These are phyloP conservation scores for Hypsibius dujardini DNA, from an alignment of 1,140 invertebrate species.

Conservation along the genomic window DNA sequence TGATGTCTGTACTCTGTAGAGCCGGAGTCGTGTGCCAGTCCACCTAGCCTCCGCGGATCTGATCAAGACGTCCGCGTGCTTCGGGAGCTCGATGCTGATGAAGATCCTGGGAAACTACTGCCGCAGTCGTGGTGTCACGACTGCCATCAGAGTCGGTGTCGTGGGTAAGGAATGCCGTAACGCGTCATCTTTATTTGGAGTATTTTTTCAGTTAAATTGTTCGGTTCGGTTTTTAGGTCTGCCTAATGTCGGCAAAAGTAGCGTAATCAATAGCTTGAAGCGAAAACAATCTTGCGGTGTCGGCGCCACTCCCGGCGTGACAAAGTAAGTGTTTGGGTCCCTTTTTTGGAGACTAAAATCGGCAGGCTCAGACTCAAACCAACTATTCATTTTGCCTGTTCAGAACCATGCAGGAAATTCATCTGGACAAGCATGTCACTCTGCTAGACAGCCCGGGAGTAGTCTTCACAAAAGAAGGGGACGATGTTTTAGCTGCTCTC, in stretches of 20 bases:
- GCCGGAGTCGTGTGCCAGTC: constrained; percentile 27
- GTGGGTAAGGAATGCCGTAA: constrained; percentile 45
- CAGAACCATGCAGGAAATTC: constrained; percentile 69
- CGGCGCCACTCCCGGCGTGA: constrained; percentile 77
- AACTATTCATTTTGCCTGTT: constrained; percentile 22
- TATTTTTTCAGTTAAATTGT: too few relatives aligned
- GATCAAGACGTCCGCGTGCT: constrained; percentile 52
- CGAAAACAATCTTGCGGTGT: constrained; percentile 75
- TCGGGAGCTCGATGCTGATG: constrained; percentile 80
- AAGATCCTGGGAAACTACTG: constrained; percentile 85
- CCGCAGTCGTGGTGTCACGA: constrained; percentile 71
- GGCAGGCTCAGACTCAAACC: too few relatives aligned
- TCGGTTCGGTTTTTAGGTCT: constrained; percentile 48
- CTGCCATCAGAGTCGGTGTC: constrained; percentile 75
- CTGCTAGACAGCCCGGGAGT: constrained; percentile 90
- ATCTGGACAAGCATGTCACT: constrained; percentile 85
- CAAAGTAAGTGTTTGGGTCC: constrained; percentile 43
- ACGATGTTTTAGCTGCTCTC: constrained; percentile 51
- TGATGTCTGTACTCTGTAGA: constrained; percentile 17
- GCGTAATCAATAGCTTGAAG: constrained; percentile 94
- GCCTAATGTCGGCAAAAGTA: constrained; percentile 99
- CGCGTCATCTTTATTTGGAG: background rate
- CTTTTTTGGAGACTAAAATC: constrained; percentile 17
- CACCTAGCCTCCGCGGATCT: constrained; percentile 34
- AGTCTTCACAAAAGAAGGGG: constrained; percentile 58